phyloP scores from a whole-genome alignment of 2,888 invertebrate genomes.

The Meganola albula region DNA sequence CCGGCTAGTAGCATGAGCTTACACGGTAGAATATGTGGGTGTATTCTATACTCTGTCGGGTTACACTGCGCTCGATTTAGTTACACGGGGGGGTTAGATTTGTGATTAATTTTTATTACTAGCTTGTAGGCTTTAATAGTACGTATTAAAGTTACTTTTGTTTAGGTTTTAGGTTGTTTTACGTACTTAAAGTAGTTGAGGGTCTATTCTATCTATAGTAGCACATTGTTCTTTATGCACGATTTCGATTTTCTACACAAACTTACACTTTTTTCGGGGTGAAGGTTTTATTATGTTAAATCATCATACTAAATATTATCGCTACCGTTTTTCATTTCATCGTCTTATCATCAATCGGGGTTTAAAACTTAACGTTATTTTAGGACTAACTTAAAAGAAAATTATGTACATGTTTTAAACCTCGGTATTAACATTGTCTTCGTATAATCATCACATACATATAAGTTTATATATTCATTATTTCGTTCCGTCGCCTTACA shows the following conservation, averaged over 20 bases:
- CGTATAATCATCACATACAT: too few species aligned
- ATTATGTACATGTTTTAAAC: slow-evolving; percentile 21
- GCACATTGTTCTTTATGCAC: slow-evolving; percentile 63
- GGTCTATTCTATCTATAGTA: too few species aligned
- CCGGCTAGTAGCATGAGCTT: slow-evolving; percentile 66
- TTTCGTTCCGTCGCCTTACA: slow-evolving; percentile 31
- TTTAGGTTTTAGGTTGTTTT: slow-evolving; percentile 36
- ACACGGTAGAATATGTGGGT: slow-evolving; percentile 52
- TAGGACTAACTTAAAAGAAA: background rate
- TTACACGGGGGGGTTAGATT: slow-evolving; percentile 27
- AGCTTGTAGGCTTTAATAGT: slow-evolving; percentile 29
- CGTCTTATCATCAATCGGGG: slow-evolving; percentile 14
- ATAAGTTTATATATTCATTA: slow-evolving; percentile 14
- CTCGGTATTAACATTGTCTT: too few species aligned
- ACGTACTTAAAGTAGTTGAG: slow-evolving; percentile 41
- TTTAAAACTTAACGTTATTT: slow-evolving; percentile 13
- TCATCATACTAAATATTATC: slow-evolving; percentile 19
- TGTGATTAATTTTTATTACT: slow-evolving; percentile 28
- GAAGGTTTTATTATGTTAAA: slow-evolving; percentile 42
- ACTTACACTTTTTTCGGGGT: slow-evolving; percentile 49
- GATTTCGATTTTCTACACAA: slow-evolving; percentile 48
- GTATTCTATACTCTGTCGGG: slow-evolving; percentile 48
- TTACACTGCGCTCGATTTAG: slow-evolving; percentile 59
- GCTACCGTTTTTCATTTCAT: slow-evolving; percentile 19
- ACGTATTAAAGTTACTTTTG: slow-evolving; percentile 20